Conservation (phyloP, 2,797 vertebrate genomes). For the Crenichthys baileyi region DNA sequence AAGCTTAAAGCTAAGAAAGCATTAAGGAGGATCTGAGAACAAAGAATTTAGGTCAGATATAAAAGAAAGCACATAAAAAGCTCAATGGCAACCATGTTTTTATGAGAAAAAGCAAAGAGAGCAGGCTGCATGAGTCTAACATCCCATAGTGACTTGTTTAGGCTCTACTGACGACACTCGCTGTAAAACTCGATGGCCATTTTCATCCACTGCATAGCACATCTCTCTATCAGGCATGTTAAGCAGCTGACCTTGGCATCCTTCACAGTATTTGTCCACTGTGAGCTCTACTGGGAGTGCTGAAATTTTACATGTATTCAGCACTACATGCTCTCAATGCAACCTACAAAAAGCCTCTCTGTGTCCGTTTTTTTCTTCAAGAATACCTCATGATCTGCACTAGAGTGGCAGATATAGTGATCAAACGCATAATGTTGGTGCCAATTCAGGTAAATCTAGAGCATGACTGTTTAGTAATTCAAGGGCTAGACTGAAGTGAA, state of each 20-base stretch:
- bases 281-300: constrained; percentile 46
- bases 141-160: constrained; percentile 2
- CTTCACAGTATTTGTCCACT: constrained; percentile 31
- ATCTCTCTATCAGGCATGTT: constrained; percentile 25
- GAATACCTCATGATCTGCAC: constrained; percentile 41
- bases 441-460: not conserved
- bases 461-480: not conserved
- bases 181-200: constrained; percentile 26
- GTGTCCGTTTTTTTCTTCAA: constrained; percentile 19
- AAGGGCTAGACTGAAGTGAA: not conserved
- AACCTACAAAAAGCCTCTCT: not conserved
- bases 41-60: constrained; percentile 29
- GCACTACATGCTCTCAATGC: constrained; percentile 14
- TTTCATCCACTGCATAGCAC: constrained; percentile 11
- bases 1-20: not conserved
- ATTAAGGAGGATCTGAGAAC: constrained; percentile 10
- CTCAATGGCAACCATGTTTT: not conserved
- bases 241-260: constrained; percentile 40
- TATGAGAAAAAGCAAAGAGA: not conserved
- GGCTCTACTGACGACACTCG: constrained; percentile 50
- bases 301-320: constrained; percentile 62
- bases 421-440: not conserved
- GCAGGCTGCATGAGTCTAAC: constrained; percentile 5
- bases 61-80: not conserved
- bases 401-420: not conserved